These are phyloP conservation scores for Chiridota heheva DNA, from an alignment of 35 echinoderm and acorn worm genomes.

Conservation along the genomic window DNA sequence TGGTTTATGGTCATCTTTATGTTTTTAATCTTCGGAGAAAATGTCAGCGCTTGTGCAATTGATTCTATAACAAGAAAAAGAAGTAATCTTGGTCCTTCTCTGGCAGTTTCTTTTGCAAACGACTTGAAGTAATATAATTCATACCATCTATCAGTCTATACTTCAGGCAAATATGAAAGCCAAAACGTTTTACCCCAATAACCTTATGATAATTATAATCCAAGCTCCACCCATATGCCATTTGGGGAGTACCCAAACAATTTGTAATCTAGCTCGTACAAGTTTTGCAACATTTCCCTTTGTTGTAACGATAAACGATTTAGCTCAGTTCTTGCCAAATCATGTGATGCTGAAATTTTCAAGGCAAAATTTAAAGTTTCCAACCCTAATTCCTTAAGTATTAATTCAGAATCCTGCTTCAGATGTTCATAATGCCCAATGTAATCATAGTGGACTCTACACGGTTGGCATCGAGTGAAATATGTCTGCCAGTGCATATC, in stretches of 20 bases:
- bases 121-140: too few species aligned
- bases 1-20: too few species aligned
- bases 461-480: constrained; percentile 63
- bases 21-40: too few species aligned
- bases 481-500: constrained; percentile 79
- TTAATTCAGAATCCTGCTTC: constrained; percentile 40
- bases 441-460: constrained; percentile 58
- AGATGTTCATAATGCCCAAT: constrained; percentile 82
- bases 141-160: too few species aligned
- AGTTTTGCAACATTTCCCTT: constrained; percentile 22
- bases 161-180: too few species aligned
- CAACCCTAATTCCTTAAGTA: constrained; percentile 22
- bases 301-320: constrained; percentile 15
- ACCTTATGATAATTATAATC: too few species aligned
- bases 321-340: constrained; percentile 28
- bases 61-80: too few species aligned
- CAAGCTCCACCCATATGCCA: too few species aligned
- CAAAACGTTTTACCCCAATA: too few species aligned
- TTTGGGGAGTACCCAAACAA: constrained; percentile 74
- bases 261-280: constrained; percentile 59
- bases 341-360: neutral
- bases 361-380: constrained; percentile 2
- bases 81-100: too few species aligned
- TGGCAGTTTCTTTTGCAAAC: too few species aligned
- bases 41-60: too few species aligned